phyloP scores from a whole-genome alignment of 92 coral and sea anemone species.

The Actinernus sp. region DNA sequence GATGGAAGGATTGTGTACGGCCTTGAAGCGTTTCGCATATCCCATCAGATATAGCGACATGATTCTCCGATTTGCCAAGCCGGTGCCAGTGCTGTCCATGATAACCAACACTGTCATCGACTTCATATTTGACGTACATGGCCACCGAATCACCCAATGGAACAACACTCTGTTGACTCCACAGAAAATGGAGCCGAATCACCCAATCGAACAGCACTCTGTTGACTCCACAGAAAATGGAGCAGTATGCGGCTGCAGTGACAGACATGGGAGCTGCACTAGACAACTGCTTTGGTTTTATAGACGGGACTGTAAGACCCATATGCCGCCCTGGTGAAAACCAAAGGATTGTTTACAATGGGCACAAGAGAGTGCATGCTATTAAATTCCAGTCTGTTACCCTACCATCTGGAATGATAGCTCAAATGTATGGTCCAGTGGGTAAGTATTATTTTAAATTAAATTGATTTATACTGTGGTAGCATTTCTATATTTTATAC shows the following conservation, averaged over 20 bases:
- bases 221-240: neutral
- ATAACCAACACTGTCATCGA: neutral
- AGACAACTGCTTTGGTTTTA: constrained; percentile 29
- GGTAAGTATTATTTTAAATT: neutral
- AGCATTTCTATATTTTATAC: too few relatives aligned
- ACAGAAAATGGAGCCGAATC: too few relatives aligned
- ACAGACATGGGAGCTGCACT: constrained; percentile 8
- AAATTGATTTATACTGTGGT: too few relatives aligned
- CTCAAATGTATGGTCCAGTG: constrained; percentile 10
- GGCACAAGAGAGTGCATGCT: too few relatives aligned
- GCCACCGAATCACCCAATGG: neutral
- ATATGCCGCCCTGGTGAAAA: too few relatives aligned
- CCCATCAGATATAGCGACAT: neutral
- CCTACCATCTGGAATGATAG: constrained; percentile 6
- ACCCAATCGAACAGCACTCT: neutral
- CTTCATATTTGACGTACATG: neutral
- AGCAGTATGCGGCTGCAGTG: constrained; percentile 11
- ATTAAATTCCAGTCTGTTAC: constrained; percentile 16
- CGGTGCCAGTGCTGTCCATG: neutral
- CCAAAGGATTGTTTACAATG: too few relatives aligned
- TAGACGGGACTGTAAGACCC: constrained; percentile 24
- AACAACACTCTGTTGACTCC: neutral
- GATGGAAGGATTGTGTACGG: too few relatives aligned
- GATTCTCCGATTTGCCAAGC: neutral
- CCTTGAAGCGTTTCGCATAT: neutral